phyloP scores from a whole-genome alignment of 2,888 invertebrate species.

The Drosophila formosana region DNA sequence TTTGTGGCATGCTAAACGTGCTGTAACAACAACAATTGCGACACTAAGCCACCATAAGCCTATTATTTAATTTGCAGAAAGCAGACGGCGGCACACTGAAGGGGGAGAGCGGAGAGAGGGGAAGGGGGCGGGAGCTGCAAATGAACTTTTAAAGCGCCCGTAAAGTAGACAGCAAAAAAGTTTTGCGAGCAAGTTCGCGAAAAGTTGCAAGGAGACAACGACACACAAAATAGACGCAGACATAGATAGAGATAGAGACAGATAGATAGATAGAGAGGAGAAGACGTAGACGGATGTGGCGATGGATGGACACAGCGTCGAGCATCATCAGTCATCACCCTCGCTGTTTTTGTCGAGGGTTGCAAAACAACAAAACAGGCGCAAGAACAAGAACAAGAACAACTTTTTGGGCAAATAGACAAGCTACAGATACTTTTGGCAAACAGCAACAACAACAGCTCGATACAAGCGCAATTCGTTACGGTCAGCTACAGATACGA shows the following conservation, averaged over 20 bases:
- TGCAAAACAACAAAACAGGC: constrained; percentile 62
- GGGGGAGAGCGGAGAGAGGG: background rate
- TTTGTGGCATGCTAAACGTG: constrained; percentile 78
- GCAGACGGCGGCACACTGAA: constrained; percentile 22
- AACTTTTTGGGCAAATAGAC: constrained; percentile 53
- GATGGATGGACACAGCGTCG: constrained; percentile 29
- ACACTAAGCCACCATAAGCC: constrained; percentile 79
- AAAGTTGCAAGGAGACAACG: constrained; percentile 50
- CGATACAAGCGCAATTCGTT: constrained; percentile 71
- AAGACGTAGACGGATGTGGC: constrained; percentile 34
- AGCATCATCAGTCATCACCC: constrained; percentile 83
- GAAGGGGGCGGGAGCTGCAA: constrained; percentile 47
- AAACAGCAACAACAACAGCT: constrained; percentile 45
- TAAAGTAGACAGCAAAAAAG: constrained; percentile 67
- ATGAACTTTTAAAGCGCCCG: constrained; percentile 74
- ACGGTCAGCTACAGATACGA: constrained; percentile 71
- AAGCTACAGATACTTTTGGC: constrained; percentile 64
- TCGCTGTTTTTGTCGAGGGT: constrained; percentile 67
- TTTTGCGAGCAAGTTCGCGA: constrained; percentile 51
- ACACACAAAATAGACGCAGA: background rate
- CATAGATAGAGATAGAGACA: background rate
- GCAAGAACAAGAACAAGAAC: constrained; percentile 34
- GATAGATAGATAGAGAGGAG: constrained; percentile 15
- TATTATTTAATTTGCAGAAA: constrained; percentile 75
- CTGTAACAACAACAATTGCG: constrained; percentile 61